Percentiles rank a stretch among this genome's conserved stretches.
These are phyloP conservation scores for Eupsittula cactorum DNA, from an alignment of 2,113 vertebrate genomes.

Conservation along the genomic window DNA sequence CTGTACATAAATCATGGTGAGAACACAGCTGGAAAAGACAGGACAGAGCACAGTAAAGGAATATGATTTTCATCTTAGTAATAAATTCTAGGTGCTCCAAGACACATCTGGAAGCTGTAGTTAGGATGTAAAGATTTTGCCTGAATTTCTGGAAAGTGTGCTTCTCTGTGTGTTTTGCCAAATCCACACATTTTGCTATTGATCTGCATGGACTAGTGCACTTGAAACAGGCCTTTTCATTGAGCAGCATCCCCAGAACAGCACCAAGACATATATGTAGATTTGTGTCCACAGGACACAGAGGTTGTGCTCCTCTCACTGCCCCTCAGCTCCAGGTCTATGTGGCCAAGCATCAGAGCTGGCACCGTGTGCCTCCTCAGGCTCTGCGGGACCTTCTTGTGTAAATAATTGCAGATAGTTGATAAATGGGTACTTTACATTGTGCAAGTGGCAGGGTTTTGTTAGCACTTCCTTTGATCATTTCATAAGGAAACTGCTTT, in stretches of 20 bases:
- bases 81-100: background rate
- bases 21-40: background rate
- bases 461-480: slow-evolving; percentile 49
- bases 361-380: background rate
- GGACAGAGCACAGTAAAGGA: background rate
- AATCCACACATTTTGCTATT: background rate
- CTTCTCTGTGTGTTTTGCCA: background rate
- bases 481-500: slow-evolving; percentile 17
- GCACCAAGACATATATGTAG: accelerated
- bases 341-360: background rate
- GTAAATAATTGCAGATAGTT: slow-evolving; percentile 44
- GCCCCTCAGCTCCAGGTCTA: background rate
- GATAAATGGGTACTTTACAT: slow-evolving; percentile 22
- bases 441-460: slow-evolving; percentile 19
- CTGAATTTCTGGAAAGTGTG: background rate
- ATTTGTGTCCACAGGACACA: background rate
- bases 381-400: background rate
- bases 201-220: background rate
- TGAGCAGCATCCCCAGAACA: background rate
- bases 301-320: background rate
- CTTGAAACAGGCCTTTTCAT: background rate
- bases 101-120: slow-evolving; percentile 43
- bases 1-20: background rate
- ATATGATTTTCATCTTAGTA: slow-evolving; percentile 15
- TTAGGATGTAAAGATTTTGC: background rate